Conservation (phyloP, 2,113 vertebrate species). For the Chloroceryle aenea region DNA sequence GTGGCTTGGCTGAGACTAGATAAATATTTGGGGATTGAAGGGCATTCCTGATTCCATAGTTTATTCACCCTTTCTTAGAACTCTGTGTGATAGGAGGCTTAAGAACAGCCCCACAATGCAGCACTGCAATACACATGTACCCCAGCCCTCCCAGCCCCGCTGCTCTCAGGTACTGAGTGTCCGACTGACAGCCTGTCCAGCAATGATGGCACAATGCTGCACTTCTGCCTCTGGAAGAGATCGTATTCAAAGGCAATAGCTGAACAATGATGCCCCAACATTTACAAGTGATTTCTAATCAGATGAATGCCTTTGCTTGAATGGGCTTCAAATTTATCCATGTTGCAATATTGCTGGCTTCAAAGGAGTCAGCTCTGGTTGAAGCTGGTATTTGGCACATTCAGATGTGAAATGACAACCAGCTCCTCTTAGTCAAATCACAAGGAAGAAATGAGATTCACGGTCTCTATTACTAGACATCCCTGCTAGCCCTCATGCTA, state of each 20-base stretch:
- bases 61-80: not conserved
- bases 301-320: not conserved
- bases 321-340: not conserved
- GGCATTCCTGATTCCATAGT: not conserved
- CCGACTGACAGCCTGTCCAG: not conserved
- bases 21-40: not conserved
- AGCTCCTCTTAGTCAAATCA: not conserved
- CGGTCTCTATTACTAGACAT: not conserved
- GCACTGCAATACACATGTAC: rapidly evolving
- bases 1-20: not conserved
- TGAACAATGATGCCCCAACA: not conserved
- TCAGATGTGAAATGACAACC: not conserved
- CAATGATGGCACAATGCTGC: not conserved
- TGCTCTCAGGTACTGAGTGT: not conserved
- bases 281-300: not conserved
- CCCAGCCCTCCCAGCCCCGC: not conserved
- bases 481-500: not conserved
- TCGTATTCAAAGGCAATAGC: not conserved
- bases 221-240: not conserved
- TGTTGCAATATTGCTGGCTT: not conserved
- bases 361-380: not conserved
- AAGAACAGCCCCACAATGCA: not conserved
- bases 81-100: not conserved
- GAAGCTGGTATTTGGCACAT: not conserved
- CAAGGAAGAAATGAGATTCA: not conserved